Evolutionary conservation across 2,113 vertebrate genomes (phyloP).

Genomic region (Sander vitreus): DNA sequence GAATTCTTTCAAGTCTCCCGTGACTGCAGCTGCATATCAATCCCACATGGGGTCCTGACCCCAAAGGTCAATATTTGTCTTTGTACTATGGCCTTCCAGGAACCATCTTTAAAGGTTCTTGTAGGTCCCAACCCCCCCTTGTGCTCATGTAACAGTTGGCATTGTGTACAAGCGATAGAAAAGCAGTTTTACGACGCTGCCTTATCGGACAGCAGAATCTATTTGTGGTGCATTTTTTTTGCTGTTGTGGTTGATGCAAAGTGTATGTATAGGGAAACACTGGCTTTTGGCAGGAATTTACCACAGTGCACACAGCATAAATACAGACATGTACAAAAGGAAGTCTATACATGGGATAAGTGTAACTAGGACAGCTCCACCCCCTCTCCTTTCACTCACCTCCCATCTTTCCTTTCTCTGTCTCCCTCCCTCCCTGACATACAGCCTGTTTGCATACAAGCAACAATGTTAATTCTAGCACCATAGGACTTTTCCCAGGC

Average conservation of each 20-base stretch:
- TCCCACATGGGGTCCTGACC: neutral
- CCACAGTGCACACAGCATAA: conserved; percentile 33
- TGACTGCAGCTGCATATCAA: conserved; percentile 4
- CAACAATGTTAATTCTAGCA: conserved; percentile 57
- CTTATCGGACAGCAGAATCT: conserved; percentile 20
- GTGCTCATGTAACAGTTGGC: conserved; percentile 1
- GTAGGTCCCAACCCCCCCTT: neutral
- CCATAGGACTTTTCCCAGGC: conserved; percentile 70
- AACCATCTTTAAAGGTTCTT: conserved; percentile 27
- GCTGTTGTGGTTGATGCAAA: neutral
- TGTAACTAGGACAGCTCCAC: conserved; percentile 53
- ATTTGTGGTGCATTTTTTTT: conserved; percentile 14
- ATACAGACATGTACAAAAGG: conserved; percentile 27
- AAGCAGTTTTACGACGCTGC: neutral
- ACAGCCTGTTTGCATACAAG: conserved; percentile 42
- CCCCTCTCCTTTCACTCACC: neutral
- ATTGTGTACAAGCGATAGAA: conserved; percentile 15
- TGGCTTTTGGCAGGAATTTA: conserved; percentile 42
- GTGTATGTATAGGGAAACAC: conserved; percentile 30
- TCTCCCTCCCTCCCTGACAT: conserved; percentile 10
- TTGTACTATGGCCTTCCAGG: conserved; percentile 19
- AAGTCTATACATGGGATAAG: conserved; percentile 25
- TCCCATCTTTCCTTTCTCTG: conserved; percentile 4
- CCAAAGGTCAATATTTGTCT: neutral
- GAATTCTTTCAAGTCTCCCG: neutral